phyloP scores from a whole-genome alignment of 2,888 invertebrate genomes.

The Chironomus tentans region DNA sequence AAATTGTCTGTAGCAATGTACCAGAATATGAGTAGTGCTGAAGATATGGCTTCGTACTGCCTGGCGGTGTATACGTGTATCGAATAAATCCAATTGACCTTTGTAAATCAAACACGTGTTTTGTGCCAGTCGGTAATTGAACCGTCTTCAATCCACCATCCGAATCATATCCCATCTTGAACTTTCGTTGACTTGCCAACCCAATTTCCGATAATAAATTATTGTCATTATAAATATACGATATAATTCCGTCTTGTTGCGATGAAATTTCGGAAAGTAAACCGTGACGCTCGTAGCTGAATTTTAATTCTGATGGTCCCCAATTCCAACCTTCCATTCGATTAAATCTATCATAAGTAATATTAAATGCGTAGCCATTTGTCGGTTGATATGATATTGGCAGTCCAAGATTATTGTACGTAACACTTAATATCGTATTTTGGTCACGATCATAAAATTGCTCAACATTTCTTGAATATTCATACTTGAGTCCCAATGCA shows the following conservation, averaged over 20 bases:
- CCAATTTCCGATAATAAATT: conserved; percentile 84
- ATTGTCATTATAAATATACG: conserved; percentile 72
- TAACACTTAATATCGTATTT: conserved; percentile 72
- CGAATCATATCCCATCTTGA: conserved; percentile 74
- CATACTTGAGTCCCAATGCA: conserved; percentile 84
- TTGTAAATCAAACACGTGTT: conserved; percentile 84
- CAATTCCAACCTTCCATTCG: conserved; percentile 86
- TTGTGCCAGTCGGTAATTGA: conserved; percentile 78
- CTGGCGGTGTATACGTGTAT: conserved; percentile 81
- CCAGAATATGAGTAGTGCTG: conserved; percentile 89
- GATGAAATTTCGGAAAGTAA: conserved; percentile 81
- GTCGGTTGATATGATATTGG: conserved; percentile 76
- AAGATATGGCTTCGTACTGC: conserved; percentile 73
- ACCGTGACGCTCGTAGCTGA: conserved; percentile 81
- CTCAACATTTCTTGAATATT: conserved; percentile 81
- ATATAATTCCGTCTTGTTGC: conserved; percentile 73
- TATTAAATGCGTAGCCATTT: conserved; percentile 64
- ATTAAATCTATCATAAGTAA: conserved; percentile 83
- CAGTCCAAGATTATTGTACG: conserved; percentile 81
- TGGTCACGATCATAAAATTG: conserved; percentile 80
- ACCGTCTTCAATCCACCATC: conserved; percentile 80
- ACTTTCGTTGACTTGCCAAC: conserved; percentile 79
- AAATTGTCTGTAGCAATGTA: conserved; percentile 74
- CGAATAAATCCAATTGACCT: conserved; percentile 84
- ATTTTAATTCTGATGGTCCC: conserved; percentile 75